Base-by-base conservation (phyloP, 1,140 invertebrate genomes). In the Calliopsis andreniformis region DNA sequence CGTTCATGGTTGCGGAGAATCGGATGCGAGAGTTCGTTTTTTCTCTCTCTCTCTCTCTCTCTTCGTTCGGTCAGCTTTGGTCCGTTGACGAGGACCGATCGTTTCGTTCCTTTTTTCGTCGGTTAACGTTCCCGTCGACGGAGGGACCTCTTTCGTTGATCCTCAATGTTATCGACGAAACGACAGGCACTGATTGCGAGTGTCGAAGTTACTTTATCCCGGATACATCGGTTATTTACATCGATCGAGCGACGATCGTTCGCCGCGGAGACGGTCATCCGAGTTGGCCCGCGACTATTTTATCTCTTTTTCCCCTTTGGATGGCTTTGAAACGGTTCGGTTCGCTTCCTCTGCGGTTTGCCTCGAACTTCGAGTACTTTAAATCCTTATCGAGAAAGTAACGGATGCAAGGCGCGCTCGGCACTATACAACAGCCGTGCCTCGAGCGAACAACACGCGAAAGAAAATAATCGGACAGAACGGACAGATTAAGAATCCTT, bases 1-100 rank as follows among this genome's bases (percentile, higher is more conserved):
- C 79, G 63, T 56, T 58, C 32, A 51, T 63, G 43, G 81, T n/a
- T 83, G 86, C 82, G 88, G 85, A 83, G 82, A 79, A 83, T 79
- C 81, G 78, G 68, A 66, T 80, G 72, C 69, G 70, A 82, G 70
- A 82, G 53, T 73, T 67, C 75, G 75, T 59, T 49, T 42, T n/a
- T n/a, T 63, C n/a, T n/a, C n/a, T n/a, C n/a, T 12, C 45, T 18
- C 5, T n/a, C 30, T 67, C 25, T 49, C 32, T 63, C 47, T 53
- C 49, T 68, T 23, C 18, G 20, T 35, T 64, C 56, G 20, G 47
- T 73, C 62, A 43, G 20, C 66, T 73, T 49, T n/a, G n/a, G 70
- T 55, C 47, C 53, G 32, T 58, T 12, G 56, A 14, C 32, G 8
- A 14, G 30, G 56, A 39, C 56, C 23, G 32, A 59, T 59, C 55